Base-by-base conservation (phyloP, 2,113 vertebrate species). In the Asarcornis scutulata region DNA sequence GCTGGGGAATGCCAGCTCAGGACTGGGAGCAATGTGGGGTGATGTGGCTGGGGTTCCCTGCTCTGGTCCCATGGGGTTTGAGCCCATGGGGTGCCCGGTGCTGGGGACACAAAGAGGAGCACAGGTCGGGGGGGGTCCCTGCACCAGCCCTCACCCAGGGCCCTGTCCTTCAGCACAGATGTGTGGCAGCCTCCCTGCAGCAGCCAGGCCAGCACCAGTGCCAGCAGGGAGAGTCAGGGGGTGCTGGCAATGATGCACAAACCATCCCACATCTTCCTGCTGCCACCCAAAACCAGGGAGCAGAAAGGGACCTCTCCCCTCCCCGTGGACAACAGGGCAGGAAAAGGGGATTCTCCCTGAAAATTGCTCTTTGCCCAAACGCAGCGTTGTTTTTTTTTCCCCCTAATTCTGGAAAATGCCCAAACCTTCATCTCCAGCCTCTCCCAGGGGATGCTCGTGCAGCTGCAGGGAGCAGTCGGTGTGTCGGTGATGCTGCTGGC, bases 191-290 rank as follows among this genome's bases (percentile, higher is more conserved):
- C 17, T 42, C 79, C 40, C 62, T 13, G 21, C 16, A 5, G 20
- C 2, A 44, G 6, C 63, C 6, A 26, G 23, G 26, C 52, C 25
- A 32, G 66, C 1, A 0, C 31, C 1, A 0, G 14, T 1, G 67
- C 1, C 2, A 73, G 48, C n/a, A 53, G 17, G 29, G 40, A 77
- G 53, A 85, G n/a, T 4, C 23, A 11, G 0, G 0, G 42, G 55
- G 4, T 22, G 2, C 64, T 9, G 42, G 16, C 5, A 1, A 46
- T 77, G 2, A 38, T 80, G 13, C 16, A 1, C 0, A 4, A 16
- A 27, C 44, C 58, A 42, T 85, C 36, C 59, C 31, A 15, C 34
- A 1, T 67, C 27, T 55, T 50, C 17, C 21, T 34, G 32, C 23
- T 80, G 59, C 50, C 59, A 25, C 59, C 25, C n/a, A 12, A 81